phyloP scores from a whole-genome alignment of 2,888 invertebrate species.

The Steinernema scapterisci region DNA sequence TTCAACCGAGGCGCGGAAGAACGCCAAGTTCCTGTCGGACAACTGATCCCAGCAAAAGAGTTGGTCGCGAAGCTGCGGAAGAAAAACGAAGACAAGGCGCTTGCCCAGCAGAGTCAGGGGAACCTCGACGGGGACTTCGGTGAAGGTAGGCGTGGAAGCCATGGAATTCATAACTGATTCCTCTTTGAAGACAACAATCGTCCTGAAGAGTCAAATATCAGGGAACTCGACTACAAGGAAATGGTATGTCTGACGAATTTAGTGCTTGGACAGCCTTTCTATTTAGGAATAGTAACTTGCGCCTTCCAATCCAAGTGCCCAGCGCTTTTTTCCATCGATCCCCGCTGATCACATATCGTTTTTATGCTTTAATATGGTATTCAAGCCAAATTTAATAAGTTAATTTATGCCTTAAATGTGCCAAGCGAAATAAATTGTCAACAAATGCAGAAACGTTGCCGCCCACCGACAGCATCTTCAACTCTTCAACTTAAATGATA shows the following conservation, averaged over 20 bases:
- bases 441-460: no score
- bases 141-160: not conserved
- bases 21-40: not conserved
- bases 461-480: no score
- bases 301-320: not conserved
- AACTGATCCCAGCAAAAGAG: conserved; percentile 36
- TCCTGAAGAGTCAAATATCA: conserved; percentile 39
- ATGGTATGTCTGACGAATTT: conserved; percentile 41
- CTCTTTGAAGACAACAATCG: conserved; percentile 39
- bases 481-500: no score
- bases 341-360: no score
- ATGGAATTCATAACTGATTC: not conserved
- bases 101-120: conserved; percentile 2
- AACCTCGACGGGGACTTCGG: not conserved
- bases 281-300: conserved; percentile 22
- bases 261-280: no score
- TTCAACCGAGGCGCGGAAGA: conserved; percentile 32
- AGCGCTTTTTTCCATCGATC: no score
- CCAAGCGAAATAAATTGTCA: no score
- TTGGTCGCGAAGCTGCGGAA: conserved; percentile 36
- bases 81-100: conserved; percentile 30
- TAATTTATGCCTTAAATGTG: no score
- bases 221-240: conserved; percentile 62
- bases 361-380: no score
- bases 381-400: no score